Base-by-base conservation (phyloP, 1,140 invertebrate species). In the Conus betulinus region DNA sequence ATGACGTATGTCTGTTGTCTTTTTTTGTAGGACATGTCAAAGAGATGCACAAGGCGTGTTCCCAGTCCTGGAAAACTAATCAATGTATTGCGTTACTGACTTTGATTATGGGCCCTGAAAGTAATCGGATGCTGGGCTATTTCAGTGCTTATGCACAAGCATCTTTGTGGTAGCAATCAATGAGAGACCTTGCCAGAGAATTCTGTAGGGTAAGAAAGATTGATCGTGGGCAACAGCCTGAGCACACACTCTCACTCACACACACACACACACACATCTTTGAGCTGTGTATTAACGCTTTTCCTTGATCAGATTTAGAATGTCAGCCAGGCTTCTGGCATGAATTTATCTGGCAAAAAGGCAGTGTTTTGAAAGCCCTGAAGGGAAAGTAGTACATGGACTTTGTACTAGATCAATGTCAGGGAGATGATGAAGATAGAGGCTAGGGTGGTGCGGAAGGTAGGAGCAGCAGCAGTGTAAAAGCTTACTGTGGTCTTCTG, bases 271-370 rank as follows among this genome's bases (percentile, higher is more conserved):
- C 39, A 39, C 39, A 39, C 39, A 3, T 39, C 39, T 84, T 87
- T 67, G 63, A 15, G 86, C 78, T 89, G 79, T 91, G 67, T 82
- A 86, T 90, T 79, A 79, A 85, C 83, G 71, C 83, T 79, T 84
- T 84, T 81, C 57, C 74, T 79, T 76, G 87, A 79, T 85, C 82
- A 87, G 86, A 88, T 90, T 39, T 90, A 85, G 82, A 71, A 57
- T 74, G 85, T 90, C 87, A 83, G 86, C 87, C 20, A 55, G 27
- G 51, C 71, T 39, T 39, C 55, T 74, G 5, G 74, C 76, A 39
- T 20, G 85, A 87, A 88, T 86, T 88, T 79, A 85, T 39, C 55
- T n/a, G 60, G 84, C 55, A 84, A 89, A 85, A 88, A 39, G 39
- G 39, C 39, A 39, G 39, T 39, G 39, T 39, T 39, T 39, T 39